phyloP scores from a whole-genome alignment of 2,113 vertebrate genomes.

The Elephas maximus region DNA sequence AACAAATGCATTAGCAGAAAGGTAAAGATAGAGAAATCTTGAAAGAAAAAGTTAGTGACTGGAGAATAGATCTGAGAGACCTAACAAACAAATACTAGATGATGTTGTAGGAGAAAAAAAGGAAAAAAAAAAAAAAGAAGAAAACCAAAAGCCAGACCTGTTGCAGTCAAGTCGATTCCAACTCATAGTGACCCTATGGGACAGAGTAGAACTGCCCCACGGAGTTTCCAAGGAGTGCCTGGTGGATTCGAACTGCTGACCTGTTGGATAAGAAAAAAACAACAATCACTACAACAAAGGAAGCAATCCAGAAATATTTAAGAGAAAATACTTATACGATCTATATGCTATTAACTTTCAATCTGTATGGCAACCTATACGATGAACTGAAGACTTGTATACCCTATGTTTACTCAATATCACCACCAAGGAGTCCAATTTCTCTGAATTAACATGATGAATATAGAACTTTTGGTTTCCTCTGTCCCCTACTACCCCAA shows the following conservation, averaged over 20 bases:
- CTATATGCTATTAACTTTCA: background rate
- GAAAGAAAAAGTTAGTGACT: background rate
- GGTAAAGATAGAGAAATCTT: conserved; percentile 22
- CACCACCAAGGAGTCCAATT: no score
- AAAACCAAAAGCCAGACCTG: no score
- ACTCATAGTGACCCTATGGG: no score
- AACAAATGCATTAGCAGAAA: background rate
- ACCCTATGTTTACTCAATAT: background rate
- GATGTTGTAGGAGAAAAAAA: background rate
- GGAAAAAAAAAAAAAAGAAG: background rate
- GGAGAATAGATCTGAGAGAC: background rate
- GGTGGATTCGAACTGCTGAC: no score
- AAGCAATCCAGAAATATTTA: background rate
- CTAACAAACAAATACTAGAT: background rate
- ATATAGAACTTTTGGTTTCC: background rate
- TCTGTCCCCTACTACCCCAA: background rate
- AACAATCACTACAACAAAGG: background rate
- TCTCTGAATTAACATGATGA: background rate
- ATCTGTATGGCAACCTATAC: background rate
- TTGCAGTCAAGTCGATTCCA: no score
- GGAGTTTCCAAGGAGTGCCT: no score
- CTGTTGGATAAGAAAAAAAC: background rate
- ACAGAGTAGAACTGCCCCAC: no score
- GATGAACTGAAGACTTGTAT: background rate
- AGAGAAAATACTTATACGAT: background rate